Conservation (phyloP, 1,140 invertebrate genomes). For the Drusus annulatus region DNA sequence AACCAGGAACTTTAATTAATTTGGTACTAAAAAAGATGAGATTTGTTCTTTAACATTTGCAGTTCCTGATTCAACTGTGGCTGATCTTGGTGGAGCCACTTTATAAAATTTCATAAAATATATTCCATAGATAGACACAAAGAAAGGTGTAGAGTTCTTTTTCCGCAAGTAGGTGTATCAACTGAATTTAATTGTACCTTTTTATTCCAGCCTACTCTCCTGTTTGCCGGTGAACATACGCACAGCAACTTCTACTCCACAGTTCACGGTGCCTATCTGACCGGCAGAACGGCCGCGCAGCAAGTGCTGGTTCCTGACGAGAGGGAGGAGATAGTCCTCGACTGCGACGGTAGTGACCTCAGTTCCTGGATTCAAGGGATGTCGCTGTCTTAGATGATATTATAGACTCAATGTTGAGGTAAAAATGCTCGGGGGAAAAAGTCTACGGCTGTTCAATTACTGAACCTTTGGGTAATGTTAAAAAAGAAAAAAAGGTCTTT, state of each 20-base stretch:
- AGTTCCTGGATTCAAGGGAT: constrained; percentile 91
- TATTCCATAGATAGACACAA: too few species aligned
- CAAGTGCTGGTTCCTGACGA: constrained; percentile 77
- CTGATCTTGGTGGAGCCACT: too few species aligned
- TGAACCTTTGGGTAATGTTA: not conserved
- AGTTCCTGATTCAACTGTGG: too few species aligned
- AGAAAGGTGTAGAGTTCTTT: too few species aligned
- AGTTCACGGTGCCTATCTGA: constrained; percentile 93
- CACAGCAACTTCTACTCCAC: constrained; percentile 96
- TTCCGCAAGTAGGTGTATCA: too few species aligned
- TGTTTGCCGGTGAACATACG: constrained; percentile 96
- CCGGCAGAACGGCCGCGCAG: constrained; percentile 89
- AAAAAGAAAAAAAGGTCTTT: not conserved
- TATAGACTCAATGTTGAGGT: constrained; percentile 1
- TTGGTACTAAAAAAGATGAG: too few species aligned
- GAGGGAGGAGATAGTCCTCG: constrained; percentile 75
- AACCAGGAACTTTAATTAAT: too few species aligned
- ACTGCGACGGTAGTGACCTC: constrained; percentile 81
- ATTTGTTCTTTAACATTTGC: too few species aligned
- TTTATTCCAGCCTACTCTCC: constrained; percentile 79
- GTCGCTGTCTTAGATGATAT: constrained; percentile 61
- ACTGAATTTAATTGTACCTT: too few species aligned
- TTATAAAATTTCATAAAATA: too few species aligned
- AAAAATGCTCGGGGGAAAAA: not conserved
- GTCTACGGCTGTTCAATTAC: not conserved